Evolutionary conservation across 2,113 vertebrate species (phyloP).

Genomic region (Phylloscopus trochilus): DNA sequence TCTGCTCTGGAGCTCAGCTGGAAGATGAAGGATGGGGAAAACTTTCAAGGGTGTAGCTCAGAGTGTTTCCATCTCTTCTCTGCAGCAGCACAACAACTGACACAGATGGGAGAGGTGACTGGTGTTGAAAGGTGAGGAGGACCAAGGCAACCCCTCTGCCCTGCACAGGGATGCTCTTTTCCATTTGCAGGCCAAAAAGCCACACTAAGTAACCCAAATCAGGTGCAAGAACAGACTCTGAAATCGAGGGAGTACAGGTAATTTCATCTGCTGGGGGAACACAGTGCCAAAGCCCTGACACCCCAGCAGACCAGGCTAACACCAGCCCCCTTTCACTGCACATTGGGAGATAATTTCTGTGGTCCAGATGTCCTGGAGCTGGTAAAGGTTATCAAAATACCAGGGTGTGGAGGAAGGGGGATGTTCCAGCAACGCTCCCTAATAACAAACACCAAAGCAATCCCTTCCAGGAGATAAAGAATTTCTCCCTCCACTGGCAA

Average conservation of each 20-base stretch:
- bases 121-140: not conserved
- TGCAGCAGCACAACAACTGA: rapidly evolving
- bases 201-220: not conserved
- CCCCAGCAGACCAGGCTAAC: not conserved
- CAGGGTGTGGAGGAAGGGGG: not conserved
- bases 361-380: not conserved
- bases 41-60: not conserved
- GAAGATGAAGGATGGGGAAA: not conserved
- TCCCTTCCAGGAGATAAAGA: constrained; percentile 47
- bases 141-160: not conserved
- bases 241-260: too few species aligned
- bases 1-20: not conserved
- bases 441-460: constrained; percentile 25
- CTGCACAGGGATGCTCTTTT: not conserved
- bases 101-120: not conserved
- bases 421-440: not conserved
- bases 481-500: constrained; percentile 49
- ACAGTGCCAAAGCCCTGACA: not conserved
- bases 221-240: not conserved
- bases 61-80: not conserved
- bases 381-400: constrained; percentile 62
- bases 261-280: not conserved
- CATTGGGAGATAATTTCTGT: rapidly evolving
- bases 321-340: not conserved
- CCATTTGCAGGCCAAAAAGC: not conserved